Evolutionary conservation across 2,797 vertebrate genomes (phyloP), one percentile per base, ranked within the genome.

Genomic region (Liparis tanakae): DNA sequence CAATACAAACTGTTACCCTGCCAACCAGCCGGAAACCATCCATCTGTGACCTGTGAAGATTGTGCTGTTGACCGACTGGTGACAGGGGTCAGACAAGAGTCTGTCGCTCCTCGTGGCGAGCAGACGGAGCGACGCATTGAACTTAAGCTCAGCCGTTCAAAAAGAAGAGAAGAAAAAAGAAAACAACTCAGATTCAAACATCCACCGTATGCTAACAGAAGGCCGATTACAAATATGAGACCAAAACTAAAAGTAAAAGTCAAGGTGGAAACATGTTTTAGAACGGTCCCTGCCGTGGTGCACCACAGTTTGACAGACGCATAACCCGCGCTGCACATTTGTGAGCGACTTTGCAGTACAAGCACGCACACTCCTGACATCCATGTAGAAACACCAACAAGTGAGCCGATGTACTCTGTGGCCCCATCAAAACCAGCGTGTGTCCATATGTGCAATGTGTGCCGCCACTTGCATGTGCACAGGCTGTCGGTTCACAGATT

Each of bases 401-500:
- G 70, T 73, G 68, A 74, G 57, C 54, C 67, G 54, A 80, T 79
- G 69, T 41, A 55, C 64, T 68, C 51, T 72, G 64, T 51, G 67
- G 73, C 71, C 77, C 74, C 75, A 80, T 80, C 68, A 76, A 75
- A 78, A 81, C 70, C 80, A 70, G 76, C 13, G 13, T 67, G 70
- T 51, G 50, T 79, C 74, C 70, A 59, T 72, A 74, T 80, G 78
- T 76, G 67, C 15, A 39, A 58, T 72, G 72, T 79, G 78, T 76
- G 74, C 74, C 67, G 82, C 74, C 70, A 71, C 72, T 78, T 79
- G 70, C 80, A 80, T 83, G 79, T 82, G 81, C 54, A 50, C 75
- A 78, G 69, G 53, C 70, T 73, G 68, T 70, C 61, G 72, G 82
- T 87, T 87, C 69, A 78, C 73, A 82, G 67, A 83, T 81, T 89